Evolutionary conservation across 2,797 vertebrate genomes (phyloP), one percentile per base, ranked within the genome.

Genomic region (Chelmon rostratus): DNA sequence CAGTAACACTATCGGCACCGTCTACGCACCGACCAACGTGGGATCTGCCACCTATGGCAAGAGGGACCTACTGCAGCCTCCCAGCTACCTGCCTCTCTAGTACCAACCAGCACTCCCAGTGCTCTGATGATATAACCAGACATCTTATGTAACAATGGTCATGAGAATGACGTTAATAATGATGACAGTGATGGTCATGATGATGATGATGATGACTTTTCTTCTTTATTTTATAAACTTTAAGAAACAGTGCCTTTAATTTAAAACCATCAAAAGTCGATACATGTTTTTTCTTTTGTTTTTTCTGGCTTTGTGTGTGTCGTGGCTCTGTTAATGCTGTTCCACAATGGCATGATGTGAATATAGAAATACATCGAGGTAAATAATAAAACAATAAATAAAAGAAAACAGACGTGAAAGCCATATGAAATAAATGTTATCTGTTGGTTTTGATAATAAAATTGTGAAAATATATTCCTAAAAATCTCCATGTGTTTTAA

Each of bases 11-110:
- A 79, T 96, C 0, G 97, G 97, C 0, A 93, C 96, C 0, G 79
- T 97, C 6, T 96, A 97, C 5, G 81, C 92, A 0, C 96, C 96
- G 0, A 98, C 97, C 0, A 95, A 98, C 1, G 97, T 98, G 73
- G 97, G 97, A 12, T 95, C 97, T n/a, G 92, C 89, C 70, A 92
- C 97, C 0, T 98, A 98, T 0, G 97, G 97, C 40, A 99, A 97
- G 86, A 96, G 97, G 86, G 95, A 95, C 70, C 73, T 91, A 2
- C 86, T 42, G 37, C 92, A 91, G 68, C 83, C 90, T 3, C 72
- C 78, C 33, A 80, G 49, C 63, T 93, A 88, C 23, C 73, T 95
- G 40, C 91, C 91, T 58, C 92, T 96, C 65, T 97, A 97, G 91
- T 84, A 66, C 25, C 47, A 68, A 53, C 31, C 74, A 40, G 58